A percentile compares a stretch with the other conserved stretches of the same genome.
These are phyloP conservation scores for Steinernema carpocapsae DNA, from an alignment of 2,888 invertebrate genomes.

Conservation along the genomic window DNA sequence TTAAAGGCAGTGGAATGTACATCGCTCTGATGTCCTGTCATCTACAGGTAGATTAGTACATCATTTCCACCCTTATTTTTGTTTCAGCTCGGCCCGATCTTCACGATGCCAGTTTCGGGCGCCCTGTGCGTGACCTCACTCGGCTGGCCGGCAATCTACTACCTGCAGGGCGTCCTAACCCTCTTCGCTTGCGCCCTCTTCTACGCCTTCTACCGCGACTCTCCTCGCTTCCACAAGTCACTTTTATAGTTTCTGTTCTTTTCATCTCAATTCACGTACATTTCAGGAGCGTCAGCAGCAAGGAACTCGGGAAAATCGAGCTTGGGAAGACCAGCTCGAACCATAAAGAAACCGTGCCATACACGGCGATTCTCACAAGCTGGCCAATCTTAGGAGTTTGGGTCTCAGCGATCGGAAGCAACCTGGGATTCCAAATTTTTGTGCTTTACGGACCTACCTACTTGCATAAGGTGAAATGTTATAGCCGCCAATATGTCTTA, in stretches of 20 bases:
- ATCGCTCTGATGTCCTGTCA: conserved; percentile 47
- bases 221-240: conserved; percentile 40
- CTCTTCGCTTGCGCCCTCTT: conserved; percentile 31
- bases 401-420: conserved; percentile 33
- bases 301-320: conserved; percentile 44
- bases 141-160: conserved; percentile 52
- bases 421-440: conserved; percentile 33
- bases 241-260: neutral
- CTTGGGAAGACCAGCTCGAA: conserved; percentile 35
- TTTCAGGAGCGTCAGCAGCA: conserved; percentile 39
- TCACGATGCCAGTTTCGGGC: conserved; percentile 47
- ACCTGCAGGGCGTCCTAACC: conserved; percentile 46
- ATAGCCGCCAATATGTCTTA: neutral
- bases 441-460: conserved; percentile 20
- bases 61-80: neutral
- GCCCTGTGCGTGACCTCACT: conserved; percentile 42
- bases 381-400: conserved; percentile 35
- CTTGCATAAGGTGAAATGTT: conserved; percentile 1
- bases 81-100: conserved; percentile 38
- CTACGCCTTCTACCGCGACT: conserved; percentile 40
- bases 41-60: conserved; percentile 36
- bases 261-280: neutral
- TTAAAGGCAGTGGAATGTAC: conserved; percentile 41
- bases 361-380: conserved; percentile 39
- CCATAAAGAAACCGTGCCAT: conserved; percentile 43